A percentile compares a stretch with the other conserved stretches of the same genome.
phyloP scores from a whole-genome alignment of 1,140 invertebrate genomes.

The Andricus grossulariae region DNA sequence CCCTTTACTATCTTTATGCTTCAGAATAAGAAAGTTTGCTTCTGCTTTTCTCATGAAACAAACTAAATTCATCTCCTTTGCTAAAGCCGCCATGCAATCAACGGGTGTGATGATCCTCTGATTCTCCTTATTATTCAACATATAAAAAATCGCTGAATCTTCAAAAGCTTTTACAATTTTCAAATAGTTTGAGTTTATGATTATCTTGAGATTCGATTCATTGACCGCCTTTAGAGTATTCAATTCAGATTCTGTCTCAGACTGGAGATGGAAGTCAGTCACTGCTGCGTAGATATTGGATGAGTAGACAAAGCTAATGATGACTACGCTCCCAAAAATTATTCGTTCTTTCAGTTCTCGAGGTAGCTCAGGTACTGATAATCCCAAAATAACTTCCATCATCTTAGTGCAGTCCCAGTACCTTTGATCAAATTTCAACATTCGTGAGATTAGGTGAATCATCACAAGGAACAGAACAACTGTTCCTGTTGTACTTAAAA shows the following conservation, averaged over 20 bases:
- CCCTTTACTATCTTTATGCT: no score
- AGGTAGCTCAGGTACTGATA: neutral
- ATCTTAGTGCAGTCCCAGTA: neutral
- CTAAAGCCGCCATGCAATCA: no score
- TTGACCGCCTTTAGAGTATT: neutral
- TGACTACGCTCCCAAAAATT: neutral
- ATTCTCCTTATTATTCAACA: no score
- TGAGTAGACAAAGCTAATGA: neutral
- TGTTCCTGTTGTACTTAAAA: neutral
- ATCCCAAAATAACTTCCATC: neutral
- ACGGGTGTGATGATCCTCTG: no score
- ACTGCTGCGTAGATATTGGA: neutral
- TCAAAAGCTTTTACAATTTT: neutral
- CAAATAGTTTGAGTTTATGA: neutral
- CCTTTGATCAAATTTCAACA: neutral
- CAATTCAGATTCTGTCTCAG: neutral
- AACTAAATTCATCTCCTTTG: no score
- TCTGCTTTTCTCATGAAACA: no score
- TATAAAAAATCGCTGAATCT: no score
- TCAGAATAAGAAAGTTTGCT: no score
- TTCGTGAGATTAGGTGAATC: neutral
- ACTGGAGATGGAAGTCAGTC: neutral
- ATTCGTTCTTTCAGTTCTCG: neutral
- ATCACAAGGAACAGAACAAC: neutral
- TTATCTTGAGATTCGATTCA: neutral